Evolutionary conservation across 2,888 invertebrate species (phyloP).

Genomic region (Ectemnius continuus): DNA sequence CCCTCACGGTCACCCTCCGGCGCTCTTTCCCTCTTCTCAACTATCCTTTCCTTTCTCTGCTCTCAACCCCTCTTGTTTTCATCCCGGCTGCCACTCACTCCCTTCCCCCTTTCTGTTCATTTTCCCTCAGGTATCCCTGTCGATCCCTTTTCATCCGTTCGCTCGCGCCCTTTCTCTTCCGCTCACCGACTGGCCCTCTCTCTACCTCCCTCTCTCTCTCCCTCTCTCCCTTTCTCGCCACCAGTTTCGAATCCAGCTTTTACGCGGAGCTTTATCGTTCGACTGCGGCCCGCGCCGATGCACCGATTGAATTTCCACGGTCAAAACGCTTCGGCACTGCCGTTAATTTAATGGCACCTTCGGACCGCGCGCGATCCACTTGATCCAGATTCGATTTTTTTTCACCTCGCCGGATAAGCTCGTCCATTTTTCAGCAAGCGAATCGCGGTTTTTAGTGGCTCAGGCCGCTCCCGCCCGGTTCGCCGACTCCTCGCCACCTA

Average conservation of each 20-base stretch:
- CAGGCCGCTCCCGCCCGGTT: no score
- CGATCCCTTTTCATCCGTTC: background rate
- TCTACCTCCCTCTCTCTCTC: no score
- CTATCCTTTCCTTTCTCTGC: background rate
- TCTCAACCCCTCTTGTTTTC: background rate
- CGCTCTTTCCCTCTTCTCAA: slow-evolving; percentile 9
- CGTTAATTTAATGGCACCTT: slow-evolving; percentile 39
- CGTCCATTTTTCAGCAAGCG: background rate
- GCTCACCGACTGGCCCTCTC: background rate
- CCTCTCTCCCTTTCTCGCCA: background rate
- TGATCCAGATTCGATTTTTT: slow-evolving; percentile 36
- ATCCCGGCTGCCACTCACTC: slow-evolving; percentile 1
- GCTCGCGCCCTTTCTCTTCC: background rate
- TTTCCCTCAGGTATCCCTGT: background rate
- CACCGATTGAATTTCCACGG: slow-evolving; percentile 37
- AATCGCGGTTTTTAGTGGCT: background rate
- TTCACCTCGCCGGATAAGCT: background rate
- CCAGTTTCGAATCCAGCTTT: background rate
- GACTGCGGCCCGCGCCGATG: slow-evolving; percentile 9
- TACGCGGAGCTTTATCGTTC: slow-evolving; percentile 9
- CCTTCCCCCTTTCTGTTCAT: slow-evolving; percentile 13
- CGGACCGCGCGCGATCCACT: slow-evolving; percentile 29
- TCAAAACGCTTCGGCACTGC: slow-evolving; percentile 28
- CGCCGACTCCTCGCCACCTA: no score
- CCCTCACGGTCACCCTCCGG: slow-evolving; percentile 1